These are phyloP conservation scores for Podotricha telesiphe DNA, from an alignment of 2,888 invertebrate genomes.

Conservation along the genomic window DNA sequence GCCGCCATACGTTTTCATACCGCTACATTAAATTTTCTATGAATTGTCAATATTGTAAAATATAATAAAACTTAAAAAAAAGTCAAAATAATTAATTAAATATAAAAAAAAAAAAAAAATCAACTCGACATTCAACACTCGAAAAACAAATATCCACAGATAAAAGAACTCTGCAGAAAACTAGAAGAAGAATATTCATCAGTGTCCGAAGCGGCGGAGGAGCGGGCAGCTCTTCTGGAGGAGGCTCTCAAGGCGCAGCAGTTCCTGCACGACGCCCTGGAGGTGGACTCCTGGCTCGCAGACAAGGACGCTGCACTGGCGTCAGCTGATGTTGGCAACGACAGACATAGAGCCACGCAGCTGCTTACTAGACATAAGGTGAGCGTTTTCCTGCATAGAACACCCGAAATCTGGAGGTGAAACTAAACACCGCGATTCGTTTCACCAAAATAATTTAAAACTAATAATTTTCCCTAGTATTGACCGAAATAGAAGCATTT, in stretches of 20 bases:
- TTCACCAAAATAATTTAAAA: no score
- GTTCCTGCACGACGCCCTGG: conserved; percentile 94
- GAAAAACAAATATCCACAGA: conserved; percentile 66
- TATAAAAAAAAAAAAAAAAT: no score
- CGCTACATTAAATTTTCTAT: no score
- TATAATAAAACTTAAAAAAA: no score
- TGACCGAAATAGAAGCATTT: no score
- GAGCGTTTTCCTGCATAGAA: conserved; percentile 29
- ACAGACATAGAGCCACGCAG: conserved; percentile 95
- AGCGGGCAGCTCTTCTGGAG: conserved; percentile 90
- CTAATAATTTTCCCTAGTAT: no score
- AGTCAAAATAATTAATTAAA: no score
- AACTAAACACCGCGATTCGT: no score
- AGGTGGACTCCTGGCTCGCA: conserved; percentile 96
- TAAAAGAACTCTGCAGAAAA: conserved; percentile 89
- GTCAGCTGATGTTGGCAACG: conserved; percentile 94
- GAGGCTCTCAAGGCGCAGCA: conserved; percentile 95
- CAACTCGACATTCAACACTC: no score
- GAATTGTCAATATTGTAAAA: no score
- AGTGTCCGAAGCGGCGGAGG: conserved; percentile 87
- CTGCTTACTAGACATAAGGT: conserved; percentile 97
- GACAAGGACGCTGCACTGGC: conserved; percentile 92
- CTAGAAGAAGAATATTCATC: conserved; percentile 89
- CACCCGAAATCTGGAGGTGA: no score
- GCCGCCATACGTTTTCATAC: no score